These are phyloP conservation scores for Bilobella aurantiaca DNA, from an alignment of 1,140 invertebrate genomes.

Conservation along the genomic window DNA sequence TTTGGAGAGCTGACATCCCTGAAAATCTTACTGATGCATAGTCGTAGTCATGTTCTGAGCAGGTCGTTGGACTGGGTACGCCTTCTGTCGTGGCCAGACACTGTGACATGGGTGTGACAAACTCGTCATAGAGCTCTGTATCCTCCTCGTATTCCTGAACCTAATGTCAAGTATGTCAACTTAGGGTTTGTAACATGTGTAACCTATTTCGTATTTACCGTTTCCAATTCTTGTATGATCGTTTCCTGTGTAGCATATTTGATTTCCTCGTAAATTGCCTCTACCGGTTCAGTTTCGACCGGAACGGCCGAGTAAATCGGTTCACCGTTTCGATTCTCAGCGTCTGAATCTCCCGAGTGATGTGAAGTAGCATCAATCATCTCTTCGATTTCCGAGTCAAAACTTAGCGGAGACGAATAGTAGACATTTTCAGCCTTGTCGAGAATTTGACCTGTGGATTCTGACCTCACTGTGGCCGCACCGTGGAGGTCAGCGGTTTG, in stretches of 20 bases:
- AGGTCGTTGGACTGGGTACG: no score
- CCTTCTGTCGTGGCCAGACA: no score
- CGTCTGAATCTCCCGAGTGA: neutral
- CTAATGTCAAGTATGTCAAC: neutral
- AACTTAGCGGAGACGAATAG: neutral
- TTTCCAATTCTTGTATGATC: slow-evolving; percentile 20
- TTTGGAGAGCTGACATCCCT: slow-evolving; percentile 25
- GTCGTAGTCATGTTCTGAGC: neutral
- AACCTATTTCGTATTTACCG: slow-evolving; percentile 8
- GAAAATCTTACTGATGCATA: slow-evolving; percentile 9
- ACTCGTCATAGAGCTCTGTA: neutral
- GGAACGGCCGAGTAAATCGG: neutral
- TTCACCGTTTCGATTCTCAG: neutral
- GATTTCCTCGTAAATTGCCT: slow-evolving; percentile 21
- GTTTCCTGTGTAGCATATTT: slow-evolving; percentile 25
- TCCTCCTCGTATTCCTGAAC: neutral
- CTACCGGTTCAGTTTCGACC: neutral
- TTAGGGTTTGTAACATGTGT: neutral
- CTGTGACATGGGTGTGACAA: neutral
- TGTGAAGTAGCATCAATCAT: neutral
- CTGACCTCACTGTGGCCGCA: no score
- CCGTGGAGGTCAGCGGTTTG: no score
- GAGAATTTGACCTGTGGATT: no score
- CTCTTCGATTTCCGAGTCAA: neutral
- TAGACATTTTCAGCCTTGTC: neutral